Evolutionary conservation across 30 jellyfish, hydroid and myxozoan genomes (phyloP).

Genomic region (Cassiopea xamachana): DNA sequence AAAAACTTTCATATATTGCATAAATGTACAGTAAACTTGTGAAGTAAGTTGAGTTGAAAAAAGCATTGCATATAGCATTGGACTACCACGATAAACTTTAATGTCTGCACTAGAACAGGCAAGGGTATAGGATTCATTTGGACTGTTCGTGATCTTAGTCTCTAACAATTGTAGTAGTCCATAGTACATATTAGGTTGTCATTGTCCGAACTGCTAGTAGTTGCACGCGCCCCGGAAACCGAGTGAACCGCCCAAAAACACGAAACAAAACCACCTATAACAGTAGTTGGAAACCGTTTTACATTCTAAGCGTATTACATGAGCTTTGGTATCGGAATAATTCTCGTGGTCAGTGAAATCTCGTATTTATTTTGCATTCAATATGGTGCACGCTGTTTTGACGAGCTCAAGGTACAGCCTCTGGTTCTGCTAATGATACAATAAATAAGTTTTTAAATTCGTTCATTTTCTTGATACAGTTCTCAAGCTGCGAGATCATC

Average conservation of each 20-base stretch:
- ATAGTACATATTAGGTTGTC: neutral
- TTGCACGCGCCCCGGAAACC: constrained; percentile 68
- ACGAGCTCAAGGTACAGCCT: constrained; percentile 4
- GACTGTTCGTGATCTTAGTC: neutral
- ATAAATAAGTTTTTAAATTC: constrained; percentile 13
- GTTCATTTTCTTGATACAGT: constrained; percentile 23
- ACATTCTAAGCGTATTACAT: neutral
- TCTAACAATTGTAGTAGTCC: neutral
- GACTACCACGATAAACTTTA: too few species aligned
- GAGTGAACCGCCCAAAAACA: constrained; percentile 24
- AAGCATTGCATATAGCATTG: too few species aligned
- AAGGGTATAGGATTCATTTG: too few species aligned
- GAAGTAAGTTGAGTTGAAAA: too few species aligned
- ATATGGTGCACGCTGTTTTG: constrained; percentile 47
- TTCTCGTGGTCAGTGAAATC: constrained; percentile 36
- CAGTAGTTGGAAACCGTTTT: neutral
- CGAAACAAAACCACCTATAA: constrained; percentile 12
- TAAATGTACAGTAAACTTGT: too few species aligned
- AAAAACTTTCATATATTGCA: too few species aligned
- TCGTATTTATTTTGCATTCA: constrained; percentile 25
- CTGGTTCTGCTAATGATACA: constrained; percentile 39
- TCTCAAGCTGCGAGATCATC: constrained; percentile 61
- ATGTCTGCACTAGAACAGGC: too few species aligned
- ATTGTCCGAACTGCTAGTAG: neutral
- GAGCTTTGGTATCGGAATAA: constrained; percentile 13